Evolutionary conservation across 2,113 vertebrate species (phyloP).

Genomic region (Atractosteus spatula): DNA sequence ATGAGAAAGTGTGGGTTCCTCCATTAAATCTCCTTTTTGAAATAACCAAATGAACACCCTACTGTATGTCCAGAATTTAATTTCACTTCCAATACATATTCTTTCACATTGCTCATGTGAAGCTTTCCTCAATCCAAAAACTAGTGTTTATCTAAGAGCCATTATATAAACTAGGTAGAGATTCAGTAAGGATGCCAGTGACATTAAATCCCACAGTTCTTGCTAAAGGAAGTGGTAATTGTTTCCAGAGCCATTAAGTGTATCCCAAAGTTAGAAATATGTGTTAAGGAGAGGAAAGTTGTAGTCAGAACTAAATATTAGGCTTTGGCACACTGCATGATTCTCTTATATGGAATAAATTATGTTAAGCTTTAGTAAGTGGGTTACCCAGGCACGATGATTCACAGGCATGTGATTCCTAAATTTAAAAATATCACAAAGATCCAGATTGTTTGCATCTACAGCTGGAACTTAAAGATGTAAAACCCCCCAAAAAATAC

Average conservation of each 20-base stretch:
- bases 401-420: constrained; percentile 39
- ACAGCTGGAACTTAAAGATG: constrained; percentile 8
- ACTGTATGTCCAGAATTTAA: no score
- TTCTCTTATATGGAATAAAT: constrained; percentile 39
- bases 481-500: not conserved
- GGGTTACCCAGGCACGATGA: constrained; percentile 33
- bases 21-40: no score
- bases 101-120: no score
- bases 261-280: constrained; percentile 17
- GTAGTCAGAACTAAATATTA: constrained; percentile 25
- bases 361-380: constrained; percentile 34
- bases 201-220: constrained; percentile 22
- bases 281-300: constrained; percentile 33
- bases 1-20: no score
- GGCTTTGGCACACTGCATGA: not conserved
- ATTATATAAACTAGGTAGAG: not conserved
- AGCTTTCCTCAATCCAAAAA: no score
- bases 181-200: not conserved
- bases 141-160: no score
- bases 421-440: constrained; percentile 44
- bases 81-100: no score
- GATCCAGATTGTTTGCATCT: constrained; percentile 27
- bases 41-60: no score
- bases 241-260: constrained; percentile 26
- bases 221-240: constrained; percentile 24